A percentile compares a stretch with the other conserved stretches of the same genome.
Conservation (phyloP, 2,888 invertebrate genomes). For the Antheraea yamamai region DNA sequence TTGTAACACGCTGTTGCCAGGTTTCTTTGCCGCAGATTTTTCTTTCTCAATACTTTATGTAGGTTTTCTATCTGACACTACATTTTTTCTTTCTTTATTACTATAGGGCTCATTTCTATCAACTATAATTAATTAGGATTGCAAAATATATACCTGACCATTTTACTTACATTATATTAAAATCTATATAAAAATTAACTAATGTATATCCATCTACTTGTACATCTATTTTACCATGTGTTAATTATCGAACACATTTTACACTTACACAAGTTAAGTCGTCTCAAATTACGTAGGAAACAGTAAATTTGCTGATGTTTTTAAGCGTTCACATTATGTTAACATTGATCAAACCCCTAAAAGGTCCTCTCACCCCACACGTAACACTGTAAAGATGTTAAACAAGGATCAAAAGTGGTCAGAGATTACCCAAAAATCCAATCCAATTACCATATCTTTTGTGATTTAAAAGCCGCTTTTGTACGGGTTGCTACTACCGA, state of each 20-base stretch:
- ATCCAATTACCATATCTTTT: conserved; percentile 76
- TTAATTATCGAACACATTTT: background rate
- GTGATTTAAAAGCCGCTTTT: conserved; percentile 76
- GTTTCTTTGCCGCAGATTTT: too few relatives aligned
- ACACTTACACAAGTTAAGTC: background rate
- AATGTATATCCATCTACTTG: background rate
- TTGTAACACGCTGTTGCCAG: too few relatives aligned
- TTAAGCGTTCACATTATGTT: conserved; percentile 6
- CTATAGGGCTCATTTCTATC: too few relatives aligned
- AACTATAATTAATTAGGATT: too few relatives aligned
- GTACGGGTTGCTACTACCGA: conserved; percentile 41
- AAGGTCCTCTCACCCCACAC: conserved; percentile 39
- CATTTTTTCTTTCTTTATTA: too few relatives aligned
- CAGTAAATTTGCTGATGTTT: background rate
- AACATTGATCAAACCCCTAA: conserved; percentile 26
- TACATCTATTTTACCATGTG: background rate
- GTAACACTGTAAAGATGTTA: conserved; percentile 48
- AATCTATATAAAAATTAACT: background rate
- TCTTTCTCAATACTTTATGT: too few relatives aligned
- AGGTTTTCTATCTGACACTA: too few relatives aligned
- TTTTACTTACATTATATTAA: too few relatives aligned
- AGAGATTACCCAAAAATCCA: conserved; percentile 69
- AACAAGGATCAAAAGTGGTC: conserved; percentile 67
- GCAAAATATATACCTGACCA: too few relatives aligned
- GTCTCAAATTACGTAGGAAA: background rate